phyloP scores from a whole-genome alignment of 1,140 invertebrate species.

The Nephila pilipes region DNA sequence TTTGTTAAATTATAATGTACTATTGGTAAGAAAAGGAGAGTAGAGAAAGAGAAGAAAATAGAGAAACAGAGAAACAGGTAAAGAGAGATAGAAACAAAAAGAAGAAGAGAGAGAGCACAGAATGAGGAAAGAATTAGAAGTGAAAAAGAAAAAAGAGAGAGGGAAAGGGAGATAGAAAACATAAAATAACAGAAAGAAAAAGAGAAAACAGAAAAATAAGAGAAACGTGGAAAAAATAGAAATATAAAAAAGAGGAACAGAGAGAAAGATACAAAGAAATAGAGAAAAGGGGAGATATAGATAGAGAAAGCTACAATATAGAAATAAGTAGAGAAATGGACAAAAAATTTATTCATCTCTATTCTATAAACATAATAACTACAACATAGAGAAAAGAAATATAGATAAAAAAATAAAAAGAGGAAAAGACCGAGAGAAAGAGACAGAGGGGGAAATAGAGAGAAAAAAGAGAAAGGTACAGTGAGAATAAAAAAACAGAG shows the following conservation, averaged over 20 bases:
- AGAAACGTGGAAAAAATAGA: background rate
- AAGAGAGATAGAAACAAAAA: background rate
- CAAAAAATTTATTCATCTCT: background rate
- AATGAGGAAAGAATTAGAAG: background rate
- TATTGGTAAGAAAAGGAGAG: background rate
- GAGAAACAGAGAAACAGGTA: background rate
- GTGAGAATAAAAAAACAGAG: no score
- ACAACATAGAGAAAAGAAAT: background rate
- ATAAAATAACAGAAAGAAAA: background rate
- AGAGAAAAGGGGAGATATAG: background rate
- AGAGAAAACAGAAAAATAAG: background rate
- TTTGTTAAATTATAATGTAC: no score
- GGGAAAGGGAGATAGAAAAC: background rate
- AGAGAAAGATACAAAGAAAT: no score
- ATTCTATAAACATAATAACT: background rate
- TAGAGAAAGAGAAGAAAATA: constrained; percentile 12
- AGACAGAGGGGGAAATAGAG: no score
- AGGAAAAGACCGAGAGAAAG: background rate
- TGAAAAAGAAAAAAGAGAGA: background rate
- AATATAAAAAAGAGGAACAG: background rate
- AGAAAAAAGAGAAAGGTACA: no score
- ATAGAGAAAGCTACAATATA: background rate
- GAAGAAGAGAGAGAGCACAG: background rate
- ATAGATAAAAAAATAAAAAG: background rate
- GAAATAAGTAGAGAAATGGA: background rate